Evolutionary conservation across 2,797 vertebrate genomes (phyloP).

Genomic region (Sebastes dallii): DNA sequence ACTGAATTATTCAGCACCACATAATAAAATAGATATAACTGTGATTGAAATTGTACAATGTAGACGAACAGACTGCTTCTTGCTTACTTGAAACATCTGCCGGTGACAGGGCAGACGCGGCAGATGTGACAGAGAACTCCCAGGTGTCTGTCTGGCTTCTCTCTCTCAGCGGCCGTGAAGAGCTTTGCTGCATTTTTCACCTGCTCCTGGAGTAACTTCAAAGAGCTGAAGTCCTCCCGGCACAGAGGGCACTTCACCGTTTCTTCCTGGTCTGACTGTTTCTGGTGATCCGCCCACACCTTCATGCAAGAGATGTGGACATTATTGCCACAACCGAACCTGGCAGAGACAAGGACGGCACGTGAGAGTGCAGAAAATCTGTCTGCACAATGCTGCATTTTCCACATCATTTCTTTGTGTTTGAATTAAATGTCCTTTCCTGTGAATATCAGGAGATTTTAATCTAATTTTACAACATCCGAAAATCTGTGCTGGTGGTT

Average conservation of each 20-base stretch:
- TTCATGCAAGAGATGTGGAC: conserved; percentile 83
- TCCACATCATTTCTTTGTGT: not conserved
- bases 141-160: conserved; percentile 76
- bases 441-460: not conserved
- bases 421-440: not conserved
- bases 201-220: conserved; percentile 73
- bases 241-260: conserved; percentile 81
- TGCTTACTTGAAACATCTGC: conserved; percentile 81
- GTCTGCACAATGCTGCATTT: not conserved
- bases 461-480: conserved; percentile 22
- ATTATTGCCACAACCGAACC: conserved; percentile 83
- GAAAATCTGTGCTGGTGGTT: conserved; percentile 13
- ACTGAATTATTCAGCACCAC: not conserved
- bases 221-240: conserved; percentile 72
- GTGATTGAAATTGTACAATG: not conserved
- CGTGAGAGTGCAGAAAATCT: not conserved
- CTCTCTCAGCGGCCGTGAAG: conserved; percentile 72
- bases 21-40: too few species aligned
- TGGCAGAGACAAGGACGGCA: conserved; percentile 36
- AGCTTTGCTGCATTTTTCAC: conserved; percentile 75
- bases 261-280: conserved; percentile 16
- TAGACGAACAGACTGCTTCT: not conserved
- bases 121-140: conserved; percentile 79
- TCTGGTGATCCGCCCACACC: conserved; percentile 77
- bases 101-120: conserved; percentile 69